These are phyloP conservation scores for Hycleus phaleratus DNA, from an alignment of 1,140 invertebrate genomes.

Conservation along the genomic window DNA sequence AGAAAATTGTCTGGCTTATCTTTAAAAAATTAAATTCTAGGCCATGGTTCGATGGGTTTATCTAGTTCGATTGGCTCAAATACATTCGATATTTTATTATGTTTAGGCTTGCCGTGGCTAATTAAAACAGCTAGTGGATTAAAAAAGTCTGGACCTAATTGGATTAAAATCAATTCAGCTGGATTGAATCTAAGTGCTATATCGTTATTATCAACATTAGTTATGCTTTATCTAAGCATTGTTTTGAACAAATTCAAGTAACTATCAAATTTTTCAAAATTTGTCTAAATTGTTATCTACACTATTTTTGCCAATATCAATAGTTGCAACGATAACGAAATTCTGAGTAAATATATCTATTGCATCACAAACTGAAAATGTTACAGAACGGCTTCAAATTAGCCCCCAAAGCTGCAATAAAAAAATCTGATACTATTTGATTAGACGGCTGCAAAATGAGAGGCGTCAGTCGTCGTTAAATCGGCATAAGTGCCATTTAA, in stretches of 20 bases:
- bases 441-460: no score
- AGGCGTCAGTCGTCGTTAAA: no score
- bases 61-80: slow-evolving; percentile 86
- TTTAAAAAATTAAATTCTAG: slow-evolving; percentile 41
- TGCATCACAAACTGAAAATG: no score
- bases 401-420: no score
- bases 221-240: slow-evolving; percentile 66
- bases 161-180: slow-evolving; percentile 68
- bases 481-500: no score
- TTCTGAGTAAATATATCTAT: no score
- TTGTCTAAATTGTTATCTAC: not conserved
- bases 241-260: slow-evolving; percentile 65
- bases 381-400: no score
- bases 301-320: not conserved
- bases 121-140: slow-evolving; percentile 73
- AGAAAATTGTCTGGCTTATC: not conserved
- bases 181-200: slow-evolving; percentile 75
- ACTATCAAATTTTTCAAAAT: slow-evolving; percentile 11
- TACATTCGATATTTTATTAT: slow-evolving; percentile 79
- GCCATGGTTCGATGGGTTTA: slow-evolving; percentile 82
- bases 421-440: no score
- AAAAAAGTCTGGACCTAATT: slow-evolving; percentile 57
- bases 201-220: slow-evolving; percentile 65
- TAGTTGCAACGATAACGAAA: not conserved
- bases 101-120: slow-evolving; percentile 78